Conservation (phyloP, 2,888 invertebrate genomes). For the Yponomeuta malinellus region DNA sequence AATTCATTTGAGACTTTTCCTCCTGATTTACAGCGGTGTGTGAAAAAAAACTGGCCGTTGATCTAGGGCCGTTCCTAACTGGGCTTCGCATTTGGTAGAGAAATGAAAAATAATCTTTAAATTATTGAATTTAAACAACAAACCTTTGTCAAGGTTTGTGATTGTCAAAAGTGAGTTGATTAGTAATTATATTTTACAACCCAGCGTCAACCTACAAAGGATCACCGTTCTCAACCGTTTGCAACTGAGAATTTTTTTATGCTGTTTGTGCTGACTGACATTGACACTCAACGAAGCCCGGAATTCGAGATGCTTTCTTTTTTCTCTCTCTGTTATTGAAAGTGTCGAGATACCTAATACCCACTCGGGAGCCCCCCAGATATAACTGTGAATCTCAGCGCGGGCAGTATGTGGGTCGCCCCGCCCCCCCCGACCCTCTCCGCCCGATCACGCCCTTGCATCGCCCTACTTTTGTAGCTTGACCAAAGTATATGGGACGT, state of each 20-base stretch:
- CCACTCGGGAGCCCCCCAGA: not conserved
- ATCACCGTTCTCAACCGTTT: too few relatives aligned
- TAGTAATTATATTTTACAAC: too few relatives aligned
- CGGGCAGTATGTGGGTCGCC: slow-evolving; percentile 44
- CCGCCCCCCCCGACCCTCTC: slow-evolving; percentile 30
- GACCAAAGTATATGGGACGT: not conserved
- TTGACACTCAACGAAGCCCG: too few relatives aligned
- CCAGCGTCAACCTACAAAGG: too few relatives aligned
- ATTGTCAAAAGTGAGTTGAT: too few relatives aligned
- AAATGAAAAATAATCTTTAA: slow-evolving; percentile 33
- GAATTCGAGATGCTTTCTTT: too few relatives aligned
- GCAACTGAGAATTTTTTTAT: too few relatives aligned
- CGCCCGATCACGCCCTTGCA: slow-evolving; percentile 8
- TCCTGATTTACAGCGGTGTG: slow-evolving; percentile 51
- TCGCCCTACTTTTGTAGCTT: not conserved
- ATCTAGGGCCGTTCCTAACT: slow-evolving; percentile 2
- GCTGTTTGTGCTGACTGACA: too few relatives aligned
- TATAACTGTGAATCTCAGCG: slow-evolving; percentile 47
- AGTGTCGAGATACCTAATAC: not conserved
- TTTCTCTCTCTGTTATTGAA: not conserved
- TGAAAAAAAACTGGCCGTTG: slow-evolving; percentile 9
- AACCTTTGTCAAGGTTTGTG: too few relatives aligned
- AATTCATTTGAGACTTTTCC: slow-evolving; percentile 70
- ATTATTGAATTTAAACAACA: too few relatives aligned
- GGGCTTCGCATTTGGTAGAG: slow-evolving; percentile 30